Percentiles rank a stretch among this genome's conserved stretches.
phyloP scores from a whole-genome alignment of 30 jellyfish, hydroid and myxozoan genomes.

The Cassiopea xamachana region DNA sequence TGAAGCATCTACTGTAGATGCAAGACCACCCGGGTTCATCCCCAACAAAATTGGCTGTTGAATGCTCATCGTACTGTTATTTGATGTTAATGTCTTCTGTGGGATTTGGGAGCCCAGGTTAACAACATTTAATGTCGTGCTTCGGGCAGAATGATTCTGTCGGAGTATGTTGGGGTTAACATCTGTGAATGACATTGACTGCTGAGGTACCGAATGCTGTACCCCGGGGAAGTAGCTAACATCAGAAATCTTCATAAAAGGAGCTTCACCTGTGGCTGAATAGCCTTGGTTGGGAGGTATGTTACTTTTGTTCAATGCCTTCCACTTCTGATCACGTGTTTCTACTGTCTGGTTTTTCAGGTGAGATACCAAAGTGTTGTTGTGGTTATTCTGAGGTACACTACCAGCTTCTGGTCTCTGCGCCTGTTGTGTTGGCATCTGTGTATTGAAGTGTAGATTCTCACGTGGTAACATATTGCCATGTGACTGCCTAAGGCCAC shows the following conservation, averaged over 20 bases:
- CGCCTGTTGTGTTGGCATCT: background rate
- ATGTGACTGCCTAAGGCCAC: background rate
- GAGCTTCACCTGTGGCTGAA: background rate
- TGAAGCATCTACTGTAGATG: slow-evolving; percentile 27
- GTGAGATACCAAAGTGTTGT: background rate
- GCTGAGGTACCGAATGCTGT: background rate
- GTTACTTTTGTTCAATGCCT: background rate
- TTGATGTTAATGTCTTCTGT: background rate
- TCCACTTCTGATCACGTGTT: background rate
- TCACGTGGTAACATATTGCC: background rate
- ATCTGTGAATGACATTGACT: background rate
- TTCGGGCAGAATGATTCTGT: background rate
- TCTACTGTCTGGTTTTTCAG: background rate
- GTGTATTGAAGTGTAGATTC: background rate
- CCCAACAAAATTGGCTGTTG: slow-evolving; percentile 17
- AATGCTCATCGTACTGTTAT: background rate
- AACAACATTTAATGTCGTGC: background rate
- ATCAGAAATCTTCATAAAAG: background rate
- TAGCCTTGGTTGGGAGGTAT: background rate
- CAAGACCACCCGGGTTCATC: background rate
- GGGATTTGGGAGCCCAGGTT: background rate
- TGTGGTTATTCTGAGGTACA: background rate
- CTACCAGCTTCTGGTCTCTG: background rate
- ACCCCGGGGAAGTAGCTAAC: background rate
- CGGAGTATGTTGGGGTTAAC: background rate